Conservation (phyloP, 2,113 vertebrate genomes). For the Thamnaconus septentrionalis region DNA sequence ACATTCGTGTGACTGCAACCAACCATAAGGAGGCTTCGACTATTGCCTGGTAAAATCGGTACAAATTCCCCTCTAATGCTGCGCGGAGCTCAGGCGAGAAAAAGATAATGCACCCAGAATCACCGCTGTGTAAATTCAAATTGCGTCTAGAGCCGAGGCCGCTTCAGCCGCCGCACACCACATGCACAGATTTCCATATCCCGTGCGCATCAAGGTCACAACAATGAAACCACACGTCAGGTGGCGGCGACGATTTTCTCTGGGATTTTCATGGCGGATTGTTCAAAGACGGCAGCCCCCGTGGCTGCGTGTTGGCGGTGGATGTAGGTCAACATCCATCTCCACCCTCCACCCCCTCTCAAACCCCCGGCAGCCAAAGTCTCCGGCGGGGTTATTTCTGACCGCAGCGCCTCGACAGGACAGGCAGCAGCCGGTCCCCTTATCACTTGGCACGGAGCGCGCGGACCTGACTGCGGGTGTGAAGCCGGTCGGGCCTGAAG, state of each 20-base stretch:
- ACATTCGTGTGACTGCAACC: too few species aligned
- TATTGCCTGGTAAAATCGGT: background rate
- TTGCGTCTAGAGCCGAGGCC: background rate
- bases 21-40: background rate
- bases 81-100: background rate
- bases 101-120: slow-evolving; percentile 13
- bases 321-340: slow-evolving; percentile 62
- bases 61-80: background rate
- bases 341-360: too few species aligned
- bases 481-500: slow-evolving; percentile 8
- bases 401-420: slow-evolving; percentile 37
- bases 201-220: slow-evolving; percentile 59
- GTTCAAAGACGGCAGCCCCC: slow-evolving; percentile 21
- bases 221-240: slow-evolving; percentile 34
- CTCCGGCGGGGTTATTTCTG: slow-evolving; percentile 47
- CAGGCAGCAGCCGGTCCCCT: slow-evolving; percentile 47
- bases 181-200: slow-evolving; percentile 32
- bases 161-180: slow-evolving; percentile 9
- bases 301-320: slow-evolving; percentile 19
- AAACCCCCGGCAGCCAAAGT: too few species aligned
- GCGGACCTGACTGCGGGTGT: background rate
- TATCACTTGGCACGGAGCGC: slow-evolving; percentile 30
- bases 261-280: slow-evolving; percentile 19
- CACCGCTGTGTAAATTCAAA: slow-evolving; percentile 16
- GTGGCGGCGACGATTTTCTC: slow-evolving; percentile 27